These are phyloP conservation scores for Copidosoma aretas DNA, from an alignment of 2,888 invertebrate genomes.

Conservation along the genomic window DNA sequence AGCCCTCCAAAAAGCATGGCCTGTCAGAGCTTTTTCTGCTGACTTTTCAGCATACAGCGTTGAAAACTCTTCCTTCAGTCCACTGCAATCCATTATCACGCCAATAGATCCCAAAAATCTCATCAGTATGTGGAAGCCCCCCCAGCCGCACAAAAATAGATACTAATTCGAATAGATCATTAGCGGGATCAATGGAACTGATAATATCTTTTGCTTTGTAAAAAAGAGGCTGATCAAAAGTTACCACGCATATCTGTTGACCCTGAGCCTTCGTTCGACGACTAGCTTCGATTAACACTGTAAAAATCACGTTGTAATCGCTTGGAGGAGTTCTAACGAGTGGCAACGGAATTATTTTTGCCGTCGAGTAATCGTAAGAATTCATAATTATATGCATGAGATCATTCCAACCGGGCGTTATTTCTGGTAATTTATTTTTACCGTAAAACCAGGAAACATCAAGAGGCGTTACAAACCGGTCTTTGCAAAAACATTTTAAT, in stretches of 20 bases:
- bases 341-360: constrained; percentile 4
- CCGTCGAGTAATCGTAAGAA: too few species aligned
- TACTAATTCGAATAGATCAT: too few species aligned
- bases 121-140: constrained; percentile 21
- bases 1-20: constrained; percentile 15
- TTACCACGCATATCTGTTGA: neutral
- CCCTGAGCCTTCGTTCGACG: neutral
- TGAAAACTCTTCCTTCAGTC: constrained; percentile 24
- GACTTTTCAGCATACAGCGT: constrained; percentile 21
- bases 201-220: neutral
- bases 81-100: constrained; percentile 14
- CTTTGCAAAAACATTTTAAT: too few species aligned
- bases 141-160: too few species aligned
- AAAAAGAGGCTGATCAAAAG: constrained; percentile 1
- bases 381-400: too few species aligned
- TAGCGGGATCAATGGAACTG: neutral
- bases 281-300: neutral
- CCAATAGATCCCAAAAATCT: constrained; percentile 36
- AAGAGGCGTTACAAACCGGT: too few species aligned
- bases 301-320: too few species aligned
- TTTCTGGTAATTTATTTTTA: too few species aligned
- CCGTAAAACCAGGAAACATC: too few species aligned
- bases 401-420: too few species aligned
- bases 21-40: constrained; percentile 12
- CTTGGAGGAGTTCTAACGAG: too few species aligned